These are phyloP conservation scores for Plodia interpunctella DNA, from an alignment of 1,140 invertebrate species.

Conservation along the genomic window DNA sequence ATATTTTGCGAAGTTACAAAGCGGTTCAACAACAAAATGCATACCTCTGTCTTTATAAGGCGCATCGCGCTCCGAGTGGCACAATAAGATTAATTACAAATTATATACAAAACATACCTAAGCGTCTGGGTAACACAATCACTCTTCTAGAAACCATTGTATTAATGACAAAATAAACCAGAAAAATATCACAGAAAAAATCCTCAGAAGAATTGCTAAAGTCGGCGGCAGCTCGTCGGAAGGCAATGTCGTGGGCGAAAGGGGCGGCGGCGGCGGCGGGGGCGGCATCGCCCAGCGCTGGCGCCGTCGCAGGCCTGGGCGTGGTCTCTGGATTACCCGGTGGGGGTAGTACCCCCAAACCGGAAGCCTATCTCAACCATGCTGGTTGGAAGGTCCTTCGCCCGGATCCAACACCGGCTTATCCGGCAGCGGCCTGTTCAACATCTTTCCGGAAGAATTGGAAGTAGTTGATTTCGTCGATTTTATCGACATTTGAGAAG, in stretches of 20 bases:
- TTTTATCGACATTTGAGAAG: conserved; percentile 32
- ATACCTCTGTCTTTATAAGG: conserved; percentile 14
- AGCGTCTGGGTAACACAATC: conserved; percentile 49
- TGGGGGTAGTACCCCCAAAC: conserved; percentile 14
- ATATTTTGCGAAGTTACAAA: neutral
- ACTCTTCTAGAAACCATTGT: conserved; percentile 18
- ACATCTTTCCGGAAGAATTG: conserved; percentile 78
- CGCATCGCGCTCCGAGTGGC: conserved; percentile 25
- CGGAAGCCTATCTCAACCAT: conserved; percentile 30
- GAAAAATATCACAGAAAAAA: conserved; percentile 72
- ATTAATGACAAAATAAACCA: conserved; percentile 51
- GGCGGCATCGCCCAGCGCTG: conserved; percentile 9
- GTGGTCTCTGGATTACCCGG: conserved; percentile 12
- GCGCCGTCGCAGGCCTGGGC: conserved; percentile 7
- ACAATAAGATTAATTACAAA: conserved; percentile 36
- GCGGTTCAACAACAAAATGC: conserved; percentile 5
- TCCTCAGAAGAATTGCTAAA: conserved; percentile 35
- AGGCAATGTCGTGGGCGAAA: neutral
- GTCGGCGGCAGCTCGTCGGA: neutral
- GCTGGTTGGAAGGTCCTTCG: conserved; percentile 59
- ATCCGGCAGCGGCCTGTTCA: conserved; percentile 82
- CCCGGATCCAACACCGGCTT: conserved; percentile 77
- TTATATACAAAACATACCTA: conserved; percentile 53
- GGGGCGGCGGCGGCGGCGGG: conserved; percentile 10
- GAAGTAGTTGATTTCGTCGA: conserved; percentile 65